These are phyloP conservation scores for Syngnathoides biaculeatus DNA, from an alignment of 2,113 vertebrate species.

Conservation along the genomic window DNA sequence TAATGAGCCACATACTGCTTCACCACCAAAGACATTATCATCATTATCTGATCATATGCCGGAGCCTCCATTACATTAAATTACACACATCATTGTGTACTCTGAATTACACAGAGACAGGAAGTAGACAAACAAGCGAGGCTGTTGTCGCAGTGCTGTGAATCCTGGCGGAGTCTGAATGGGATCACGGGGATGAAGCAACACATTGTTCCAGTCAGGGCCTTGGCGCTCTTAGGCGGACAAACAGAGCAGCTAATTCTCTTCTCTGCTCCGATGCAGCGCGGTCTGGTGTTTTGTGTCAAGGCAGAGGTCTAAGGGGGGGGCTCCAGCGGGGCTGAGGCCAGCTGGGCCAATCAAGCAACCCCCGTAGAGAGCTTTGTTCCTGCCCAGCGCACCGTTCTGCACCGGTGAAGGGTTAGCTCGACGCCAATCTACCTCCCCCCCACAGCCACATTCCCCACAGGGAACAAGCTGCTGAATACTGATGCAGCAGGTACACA, in stretches of 20 bases:
- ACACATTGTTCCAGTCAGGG: conserved; percentile 30
- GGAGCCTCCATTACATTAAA: background rate
- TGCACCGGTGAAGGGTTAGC: conserved; percentile 46
- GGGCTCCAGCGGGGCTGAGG: conserved; percentile 28
- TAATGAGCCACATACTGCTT: background rate
- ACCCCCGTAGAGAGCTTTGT: conserved; percentile 69
- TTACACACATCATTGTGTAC: conserved; percentile 6
- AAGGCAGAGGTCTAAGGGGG: conserved; percentile 33
- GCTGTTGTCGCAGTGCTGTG: conserved; percentile 24
- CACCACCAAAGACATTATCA: background rate
- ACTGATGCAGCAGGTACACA: conserved; percentile 54
- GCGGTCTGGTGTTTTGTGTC: conserved; percentile 35
- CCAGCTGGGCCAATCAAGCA: conserved; percentile 50
- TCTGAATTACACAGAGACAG: background rate
- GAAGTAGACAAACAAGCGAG: conserved; percentile 17
- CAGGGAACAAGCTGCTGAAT: conserved; percentile 57
- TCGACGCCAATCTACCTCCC: conserved; percentile 27
- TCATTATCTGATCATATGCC: background rate
- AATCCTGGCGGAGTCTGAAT: conserved; percentile 28
- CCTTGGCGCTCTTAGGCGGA: conserved; percentile 27
- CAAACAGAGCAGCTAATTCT: conserved; percentile 57
- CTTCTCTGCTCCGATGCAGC: conserved; percentile 39
- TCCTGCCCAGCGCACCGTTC: conserved; percentile 61
- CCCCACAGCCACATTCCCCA: conserved; percentile 31
- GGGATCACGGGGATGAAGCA: conserved; percentile 32